Evolutionary conservation across 1,140 invertebrate species (phyloP).

Genomic region (Drosophila ohnishii): DNA sequence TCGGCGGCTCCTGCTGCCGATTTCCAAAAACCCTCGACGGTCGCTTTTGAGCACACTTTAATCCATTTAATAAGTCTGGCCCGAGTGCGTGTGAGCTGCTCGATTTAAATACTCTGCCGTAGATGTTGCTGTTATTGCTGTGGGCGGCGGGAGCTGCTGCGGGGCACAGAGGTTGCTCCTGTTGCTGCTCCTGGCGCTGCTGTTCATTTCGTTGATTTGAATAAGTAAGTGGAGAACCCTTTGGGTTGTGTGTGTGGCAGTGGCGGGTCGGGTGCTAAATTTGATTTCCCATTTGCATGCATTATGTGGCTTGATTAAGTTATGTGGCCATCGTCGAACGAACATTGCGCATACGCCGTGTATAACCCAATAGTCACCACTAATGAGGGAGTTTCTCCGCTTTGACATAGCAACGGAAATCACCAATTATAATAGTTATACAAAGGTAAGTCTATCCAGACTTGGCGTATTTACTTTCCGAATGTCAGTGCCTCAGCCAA

Average conservation of each 20-base stretch:
- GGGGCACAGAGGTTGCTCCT: slow-evolving; percentile 14
- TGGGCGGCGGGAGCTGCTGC: slow-evolving; percentile 38
- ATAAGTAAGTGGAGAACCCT: slow-evolving; percentile 57
- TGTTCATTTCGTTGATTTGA: slow-evolving; percentile 59
- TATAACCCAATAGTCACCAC: slow-evolving; percentile 1
- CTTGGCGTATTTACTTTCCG: not conserved
- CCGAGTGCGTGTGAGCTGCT: slow-evolving; percentile 38
- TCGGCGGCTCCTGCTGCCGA: slow-evolving; percentile 20
- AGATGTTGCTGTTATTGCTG: slow-evolving; percentile 6
- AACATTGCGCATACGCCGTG: slow-evolving; percentile 12
- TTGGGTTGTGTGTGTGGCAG: not conserved
- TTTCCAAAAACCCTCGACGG: slow-evolving; percentile 40
- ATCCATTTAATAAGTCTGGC: slow-evolving; percentile 60
- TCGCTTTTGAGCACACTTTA: slow-evolving; percentile 61
- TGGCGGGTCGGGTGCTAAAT: slow-evolving; percentile 41
- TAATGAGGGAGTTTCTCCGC: slow-evolving; percentile 16
- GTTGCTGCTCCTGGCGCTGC: slow-evolving; percentile 5
- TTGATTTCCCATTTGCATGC: slow-evolving; percentile 64
- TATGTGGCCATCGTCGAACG: slow-evolving; percentile 4
- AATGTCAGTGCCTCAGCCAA: not conserved
- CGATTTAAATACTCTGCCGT: slow-evolving; percentile 64
- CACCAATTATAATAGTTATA: not conserved
- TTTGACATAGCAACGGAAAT: not conserved
- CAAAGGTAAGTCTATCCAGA: not conserved
- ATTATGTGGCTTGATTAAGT: slow-evolving; percentile 54